Evolutionary conservation across 2,113 vertebrate species (phyloP).

Genomic region (Haplochromis burtoni): DNA sequence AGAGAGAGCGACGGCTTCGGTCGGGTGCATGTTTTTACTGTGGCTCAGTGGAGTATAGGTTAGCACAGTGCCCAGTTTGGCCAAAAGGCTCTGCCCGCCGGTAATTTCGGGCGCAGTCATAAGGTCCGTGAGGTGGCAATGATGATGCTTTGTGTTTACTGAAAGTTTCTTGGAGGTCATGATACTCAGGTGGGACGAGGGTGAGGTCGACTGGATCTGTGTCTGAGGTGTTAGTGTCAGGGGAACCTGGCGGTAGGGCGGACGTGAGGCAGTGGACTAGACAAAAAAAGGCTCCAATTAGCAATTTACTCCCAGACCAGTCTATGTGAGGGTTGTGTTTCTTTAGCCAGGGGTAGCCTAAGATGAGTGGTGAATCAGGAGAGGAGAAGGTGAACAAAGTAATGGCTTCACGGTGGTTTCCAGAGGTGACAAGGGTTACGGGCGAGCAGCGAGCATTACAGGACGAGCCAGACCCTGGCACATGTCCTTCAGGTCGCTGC

Average conservation of each 20-base stretch:
- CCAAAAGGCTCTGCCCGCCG: accelerated
- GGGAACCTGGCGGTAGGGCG: accelerated
- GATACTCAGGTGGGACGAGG: accelerated
- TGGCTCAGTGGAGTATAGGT: background rate
- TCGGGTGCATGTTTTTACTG: accelerated
- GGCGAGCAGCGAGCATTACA: too few species aligned
- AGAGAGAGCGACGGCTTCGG: accelerated
- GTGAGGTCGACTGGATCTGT: accelerated
- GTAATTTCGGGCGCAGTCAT: background rate
- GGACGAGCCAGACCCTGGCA: accelerated
- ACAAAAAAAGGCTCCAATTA: background rate
- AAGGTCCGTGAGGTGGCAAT: accelerated
- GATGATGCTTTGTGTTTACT: accelerated
- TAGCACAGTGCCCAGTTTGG: accelerated
- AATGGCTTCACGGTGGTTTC: too few species aligned
- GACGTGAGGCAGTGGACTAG: accelerated
- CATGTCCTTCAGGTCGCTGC: accelerated
- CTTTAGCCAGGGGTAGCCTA: background rate
- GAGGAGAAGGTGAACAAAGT: accelerated
- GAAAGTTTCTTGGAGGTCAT: accelerated
- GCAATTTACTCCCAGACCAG: background rate
- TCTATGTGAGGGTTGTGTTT: background rate
- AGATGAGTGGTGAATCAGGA: background rate
- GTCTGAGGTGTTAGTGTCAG: background rate
- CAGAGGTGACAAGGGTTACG: background rate